Evolutionary conservation across 2,888 invertebrate genomes (phyloP).

Genomic region (Metellina segmentata): DNA sequence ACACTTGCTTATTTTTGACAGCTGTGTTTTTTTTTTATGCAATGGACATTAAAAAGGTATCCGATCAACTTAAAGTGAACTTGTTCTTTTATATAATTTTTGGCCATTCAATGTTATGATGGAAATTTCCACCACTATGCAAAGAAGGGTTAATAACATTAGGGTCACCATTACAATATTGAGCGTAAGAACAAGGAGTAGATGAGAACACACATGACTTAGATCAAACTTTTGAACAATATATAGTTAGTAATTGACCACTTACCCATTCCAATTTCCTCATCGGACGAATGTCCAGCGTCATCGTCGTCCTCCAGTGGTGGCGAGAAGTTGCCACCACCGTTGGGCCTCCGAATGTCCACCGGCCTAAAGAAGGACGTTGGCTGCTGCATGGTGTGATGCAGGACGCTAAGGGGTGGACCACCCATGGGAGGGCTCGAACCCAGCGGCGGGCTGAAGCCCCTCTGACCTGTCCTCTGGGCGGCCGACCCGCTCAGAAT

Average conservation of each 20-base stretch:
- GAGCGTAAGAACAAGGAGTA: no score
- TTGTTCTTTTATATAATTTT: no score
- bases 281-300: slow-evolving; percentile 56
- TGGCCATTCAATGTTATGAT: no score
- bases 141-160: no score
- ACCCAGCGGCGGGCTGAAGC: slow-evolving; percentile 60
- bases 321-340: slow-evolving; percentile 64
- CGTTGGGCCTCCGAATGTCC: slow-evolving; percentile 71
- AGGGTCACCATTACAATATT: no score
- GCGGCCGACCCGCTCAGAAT: slow-evolving; percentile 63
- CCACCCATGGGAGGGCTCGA: slow-evolving; percentile 43
- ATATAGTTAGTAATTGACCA: background rate
- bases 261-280: slow-evolving; percentile 72
- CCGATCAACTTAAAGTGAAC: no score
- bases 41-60: no score
- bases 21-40: no score
- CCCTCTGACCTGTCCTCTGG: slow-evolving; percentile 17
- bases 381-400: slow-evolving; percentile 35
- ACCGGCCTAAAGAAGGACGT: slow-evolving; percentile 51
- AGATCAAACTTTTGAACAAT: no score
- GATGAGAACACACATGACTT: no score
- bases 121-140: no score
- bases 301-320: slow-evolving; percentile 67
- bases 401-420: slow-evolving; percentile 8
- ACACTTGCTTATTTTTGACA: no score